Evolutionary conservation across 2,888 invertebrate species (phyloP).

Genomic region (Drosophila greeni): DNA sequence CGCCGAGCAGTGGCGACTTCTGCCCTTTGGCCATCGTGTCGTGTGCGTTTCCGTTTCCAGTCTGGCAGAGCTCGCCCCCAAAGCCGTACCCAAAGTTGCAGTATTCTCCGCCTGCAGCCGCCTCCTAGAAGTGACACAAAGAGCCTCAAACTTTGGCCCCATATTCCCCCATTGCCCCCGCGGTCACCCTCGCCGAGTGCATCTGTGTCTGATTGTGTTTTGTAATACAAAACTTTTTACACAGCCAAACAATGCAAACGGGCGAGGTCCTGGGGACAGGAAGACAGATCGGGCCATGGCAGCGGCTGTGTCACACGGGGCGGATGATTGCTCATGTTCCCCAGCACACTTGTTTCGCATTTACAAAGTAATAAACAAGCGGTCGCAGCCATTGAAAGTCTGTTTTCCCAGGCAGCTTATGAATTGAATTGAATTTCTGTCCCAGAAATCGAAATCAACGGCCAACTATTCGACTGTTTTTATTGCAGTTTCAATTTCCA

Average conservation of each 20-base stretch:
- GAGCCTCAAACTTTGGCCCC: slow-evolving; percentile 56
- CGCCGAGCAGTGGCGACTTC: slow-evolving; percentile 61
- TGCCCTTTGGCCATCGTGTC: slow-evolving; percentile 50
- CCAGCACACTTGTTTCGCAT: slow-evolving; percentile 56
- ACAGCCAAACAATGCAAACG: slow-evolving; percentile 48
- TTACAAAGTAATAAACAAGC: slow-evolving; percentile 43
- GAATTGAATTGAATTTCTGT: slow-evolving; percentile 32
- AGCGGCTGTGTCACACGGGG: slow-evolving; percentile 62
- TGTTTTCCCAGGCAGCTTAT: slow-evolving; percentile 23
- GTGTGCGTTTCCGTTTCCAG: slow-evolving; percentile 50
- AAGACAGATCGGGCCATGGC: slow-evolving; percentile 43
- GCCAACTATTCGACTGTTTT: slow-evolving; percentile 22
- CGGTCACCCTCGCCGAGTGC: slow-evolving; percentile 51
- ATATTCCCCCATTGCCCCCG: slow-evolving; percentile 7
- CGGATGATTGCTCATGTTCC: slow-evolving; percentile 64
- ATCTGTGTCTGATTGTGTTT: slow-evolving; percentile 68
- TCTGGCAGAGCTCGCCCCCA: slow-evolving; percentile 8
- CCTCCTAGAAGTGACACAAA: slow-evolving; percentile 59
- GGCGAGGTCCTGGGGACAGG: slow-evolving; percentile 12
- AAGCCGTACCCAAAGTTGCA: slow-evolving; percentile 8
- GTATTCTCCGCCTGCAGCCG: slow-evolving; percentile 33
- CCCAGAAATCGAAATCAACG: slow-evolving; percentile 15
- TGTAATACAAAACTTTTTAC: slow-evolving; percentile 64
- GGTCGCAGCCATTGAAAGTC: slow-evolving; percentile 14
- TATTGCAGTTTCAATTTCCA: slow-evolving; percentile 18